Base-by-base conservation (phyloP, 2,113 vertebrate species). In the Clinocottus analis region DNA sequence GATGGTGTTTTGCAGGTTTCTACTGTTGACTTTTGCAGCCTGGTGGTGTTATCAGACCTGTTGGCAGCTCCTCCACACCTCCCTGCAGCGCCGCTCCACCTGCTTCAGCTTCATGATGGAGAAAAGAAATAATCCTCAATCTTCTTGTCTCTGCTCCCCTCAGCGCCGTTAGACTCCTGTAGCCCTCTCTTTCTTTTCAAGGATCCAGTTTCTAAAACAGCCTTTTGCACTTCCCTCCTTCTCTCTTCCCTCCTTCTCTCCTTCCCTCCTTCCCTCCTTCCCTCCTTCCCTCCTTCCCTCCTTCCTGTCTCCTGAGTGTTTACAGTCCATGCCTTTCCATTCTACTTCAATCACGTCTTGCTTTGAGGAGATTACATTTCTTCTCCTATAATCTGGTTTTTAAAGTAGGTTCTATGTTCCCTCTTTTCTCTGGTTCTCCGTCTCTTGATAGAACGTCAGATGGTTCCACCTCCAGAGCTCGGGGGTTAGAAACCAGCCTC, bases 41-140 rank as follows among this genome's bases (percentile, higher is more conserved):
- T 60, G n/a, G n/a, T n/a, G n/a, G n/a, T n/a, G n/a, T n/a, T 68
- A 66, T 62, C 91, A 75, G 62, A 95, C 95, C 94, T 95, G 93
- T 67, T 93, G 91, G 86, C 93, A 95, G 91, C 93, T 95, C 82
- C 66, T 95, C 93, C 93, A 95, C 79, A 91, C 62, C 69, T 94
- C 89, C 83, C 90, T 92, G 85, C 94, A 95, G 8, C 94, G 82
- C 62, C 73, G 72, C 82, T 93, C 89, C 87, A 93, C 78, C 58
- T 92, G 92, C 89, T 94, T 92, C 77, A 95, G 90, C 92, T 92
- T 95, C 95, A 95, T 95, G 86, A 67, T 77, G 64, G 47, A 80
- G 31, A 45, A 72, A 35, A 75, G 23, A 63, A 53, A 60, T 33
- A 80, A 83, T 83, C 59, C 84, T 67, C 53, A 80, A 45, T 88